Conservation (phyloP, 2,113 vertebrate genomes). For the Polyodon spathula region DNA sequence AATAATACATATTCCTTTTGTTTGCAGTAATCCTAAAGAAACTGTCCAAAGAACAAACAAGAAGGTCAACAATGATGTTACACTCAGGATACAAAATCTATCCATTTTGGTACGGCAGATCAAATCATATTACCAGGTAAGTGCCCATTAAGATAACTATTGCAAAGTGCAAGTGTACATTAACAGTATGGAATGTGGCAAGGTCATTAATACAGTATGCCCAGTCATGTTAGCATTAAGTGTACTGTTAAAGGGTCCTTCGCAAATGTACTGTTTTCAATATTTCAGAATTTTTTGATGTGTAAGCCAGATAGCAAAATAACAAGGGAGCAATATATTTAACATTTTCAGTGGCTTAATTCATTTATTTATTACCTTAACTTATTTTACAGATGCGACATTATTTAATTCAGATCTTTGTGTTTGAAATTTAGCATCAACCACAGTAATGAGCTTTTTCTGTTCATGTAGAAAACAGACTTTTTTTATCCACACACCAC, state of each 20-base stretch:
- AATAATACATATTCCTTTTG: constrained; percentile 11
- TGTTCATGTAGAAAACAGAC: background rate
- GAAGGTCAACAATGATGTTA: constrained; percentile 89
- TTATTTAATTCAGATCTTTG: background rate
- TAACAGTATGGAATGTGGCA: too few relatives aligned
- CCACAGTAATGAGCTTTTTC: background rate
- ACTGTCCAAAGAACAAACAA: constrained; percentile 86
- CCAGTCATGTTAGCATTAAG: too few relatives aligned
- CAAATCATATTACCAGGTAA: constrained; percentile 92
- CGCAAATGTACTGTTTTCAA: too few relatives aligned
- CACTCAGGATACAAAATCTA: constrained; percentile 86
- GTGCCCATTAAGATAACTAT: constrained; percentile 18
- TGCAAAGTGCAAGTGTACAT: background rate
- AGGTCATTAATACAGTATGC: too few relatives aligned
- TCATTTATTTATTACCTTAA: too few relatives aligned
- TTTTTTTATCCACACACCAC: constrained; percentile 16
- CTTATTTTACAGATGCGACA: too few relatives aligned
- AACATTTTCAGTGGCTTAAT: too few relatives aligned
- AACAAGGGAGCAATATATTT: too few relatives aligned
- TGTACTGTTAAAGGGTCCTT: too few relatives aligned
- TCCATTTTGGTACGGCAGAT: constrained; percentile 87
- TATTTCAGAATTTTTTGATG: too few relatives aligned
- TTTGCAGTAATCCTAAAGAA: constrained; percentile 79
- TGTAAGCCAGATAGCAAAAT: too few relatives aligned
- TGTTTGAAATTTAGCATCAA: too few relatives aligned